Evolutionary conservation across 2,888 invertebrate genomes (phyloP).

Genomic region (Zhuqinia jingwanae): DNA sequence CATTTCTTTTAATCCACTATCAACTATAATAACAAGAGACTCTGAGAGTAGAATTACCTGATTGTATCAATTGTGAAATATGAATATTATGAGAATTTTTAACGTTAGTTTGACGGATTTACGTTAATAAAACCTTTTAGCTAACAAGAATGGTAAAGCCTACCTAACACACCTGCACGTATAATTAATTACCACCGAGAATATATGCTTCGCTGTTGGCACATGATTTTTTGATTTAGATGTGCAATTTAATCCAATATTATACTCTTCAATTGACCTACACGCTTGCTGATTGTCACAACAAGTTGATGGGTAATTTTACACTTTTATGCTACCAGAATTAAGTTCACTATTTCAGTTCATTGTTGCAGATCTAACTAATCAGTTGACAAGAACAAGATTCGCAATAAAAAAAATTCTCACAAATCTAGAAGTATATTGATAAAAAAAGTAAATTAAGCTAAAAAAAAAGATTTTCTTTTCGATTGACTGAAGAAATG

Average conservation of each 20-base stretch:
- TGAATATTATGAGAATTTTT: too few species aligned
- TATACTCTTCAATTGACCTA: neutral
- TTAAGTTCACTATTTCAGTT: slow-evolving; percentile 7
- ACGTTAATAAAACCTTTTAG: too few species aligned
- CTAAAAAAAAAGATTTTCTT: too few species aligned
- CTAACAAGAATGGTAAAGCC: too few species aligned
- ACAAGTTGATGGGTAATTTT: neutral
- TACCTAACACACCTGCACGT: too few species aligned
- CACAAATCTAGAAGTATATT: neutral
- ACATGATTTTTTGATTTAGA: neutral
- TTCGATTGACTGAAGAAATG: slow-evolving; percentile 42
- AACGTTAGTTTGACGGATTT: too few species aligned
- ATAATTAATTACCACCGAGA: too few species aligned
- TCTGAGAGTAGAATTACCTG: too few species aligned
- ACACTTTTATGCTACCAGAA: neutral
- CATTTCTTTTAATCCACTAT: slow-evolving; percentile 2
- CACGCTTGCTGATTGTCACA: neutral
- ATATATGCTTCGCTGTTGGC: neutral
- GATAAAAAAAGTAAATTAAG: neutral
- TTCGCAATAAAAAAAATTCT: slow-evolving; percentile 6
- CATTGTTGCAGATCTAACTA: neutral
- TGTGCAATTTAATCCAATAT: neutral
- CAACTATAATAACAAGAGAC: too few species aligned
- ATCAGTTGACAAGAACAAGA: neutral
- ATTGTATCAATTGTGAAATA: too few species aligned